Conservation (phyloP, 2,113 vertebrate genomes). For the Coracopsis vasa region DNA sequence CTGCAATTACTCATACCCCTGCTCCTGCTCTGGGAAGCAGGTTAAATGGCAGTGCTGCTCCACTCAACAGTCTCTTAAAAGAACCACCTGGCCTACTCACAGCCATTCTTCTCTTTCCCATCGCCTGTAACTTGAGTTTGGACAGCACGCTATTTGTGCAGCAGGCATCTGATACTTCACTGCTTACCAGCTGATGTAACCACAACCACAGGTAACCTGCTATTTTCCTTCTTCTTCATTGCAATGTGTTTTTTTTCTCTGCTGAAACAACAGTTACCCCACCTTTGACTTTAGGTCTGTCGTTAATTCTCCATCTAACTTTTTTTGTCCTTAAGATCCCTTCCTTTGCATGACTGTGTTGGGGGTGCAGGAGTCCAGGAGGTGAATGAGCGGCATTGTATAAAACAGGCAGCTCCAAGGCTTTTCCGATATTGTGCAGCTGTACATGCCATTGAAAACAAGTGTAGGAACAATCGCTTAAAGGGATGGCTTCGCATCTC, state of each 20-base stretch:
- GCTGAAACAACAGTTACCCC: not conserved
- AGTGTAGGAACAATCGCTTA: not conserved
- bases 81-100: not conserved
- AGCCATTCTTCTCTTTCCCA: not conserved
- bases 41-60: not conserved
- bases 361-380: accelerated
- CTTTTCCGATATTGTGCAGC: not conserved
- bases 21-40: not conserved
- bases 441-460: not conserved
- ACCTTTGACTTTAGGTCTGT: not conserved
- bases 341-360: not conserved
- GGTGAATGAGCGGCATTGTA: not conserved
- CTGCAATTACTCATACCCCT: not conserved
- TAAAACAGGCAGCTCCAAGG: not conserved
- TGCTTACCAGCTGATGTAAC: not conserved
- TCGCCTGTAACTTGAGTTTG: not conserved
- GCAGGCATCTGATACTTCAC: not conserved
- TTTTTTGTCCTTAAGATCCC: not conserved
- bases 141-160: not conserved
- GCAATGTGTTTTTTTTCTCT: not conserved
- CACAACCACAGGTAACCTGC: not conserved
- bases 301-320: not conserved
- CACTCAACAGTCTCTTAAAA: not conserved
- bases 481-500: not conserved
- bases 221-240: not conserved